Evolutionary conservation across 2,888 invertebrate genomes (phyloP), one percentile per base, ranked within the genome.

Genomic region (Trichogramma evanescens): DNA sequence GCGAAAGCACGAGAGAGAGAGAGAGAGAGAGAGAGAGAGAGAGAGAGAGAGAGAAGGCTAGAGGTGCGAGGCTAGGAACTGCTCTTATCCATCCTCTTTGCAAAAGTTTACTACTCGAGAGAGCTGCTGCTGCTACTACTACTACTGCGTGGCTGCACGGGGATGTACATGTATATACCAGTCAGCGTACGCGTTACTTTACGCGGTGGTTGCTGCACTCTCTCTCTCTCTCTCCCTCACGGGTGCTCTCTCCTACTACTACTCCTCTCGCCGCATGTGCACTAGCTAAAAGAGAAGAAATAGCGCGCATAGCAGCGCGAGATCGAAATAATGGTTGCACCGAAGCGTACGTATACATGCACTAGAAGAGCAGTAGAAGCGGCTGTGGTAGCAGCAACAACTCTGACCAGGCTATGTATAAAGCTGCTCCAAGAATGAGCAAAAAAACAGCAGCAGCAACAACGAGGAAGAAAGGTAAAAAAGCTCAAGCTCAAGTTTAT

Each of bases 21-120:
- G 46, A 45, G 45, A 45, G 45, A 45, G 45, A 45, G 45, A 45
- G 45, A 45, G 45, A 45, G 45, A 45, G 6, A 45, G 45, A n/a
- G n/a, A n/a, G n/a, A 46, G 46, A 46, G 46, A 46, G 46, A 46
- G 46, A 46, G 46, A 46, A 26, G 26, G 26, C 26, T 26, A 26
- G 26, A 26, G 26, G 26, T 26, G 26, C 26, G 26, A 26, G 26
- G 26, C 26, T 26, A 26, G 26, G 26, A 26, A 26, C 39, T 48
- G 43, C 59, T 64, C 62, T 60, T 62, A 60, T 60, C 64, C 62
- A 62, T 64, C 58, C 64, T 60, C 62, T 58, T 62, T 54, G 59
- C 58, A 56, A 62, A 64, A 62, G 62, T 64, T 64, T 64, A 59
- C 55, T 51, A 50, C 54, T 59, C 50, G 59, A 56, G 50, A 43